Conservation (phyloP, 2,113 vertebrate genomes). For the Thermophis baileyi region DNA sequence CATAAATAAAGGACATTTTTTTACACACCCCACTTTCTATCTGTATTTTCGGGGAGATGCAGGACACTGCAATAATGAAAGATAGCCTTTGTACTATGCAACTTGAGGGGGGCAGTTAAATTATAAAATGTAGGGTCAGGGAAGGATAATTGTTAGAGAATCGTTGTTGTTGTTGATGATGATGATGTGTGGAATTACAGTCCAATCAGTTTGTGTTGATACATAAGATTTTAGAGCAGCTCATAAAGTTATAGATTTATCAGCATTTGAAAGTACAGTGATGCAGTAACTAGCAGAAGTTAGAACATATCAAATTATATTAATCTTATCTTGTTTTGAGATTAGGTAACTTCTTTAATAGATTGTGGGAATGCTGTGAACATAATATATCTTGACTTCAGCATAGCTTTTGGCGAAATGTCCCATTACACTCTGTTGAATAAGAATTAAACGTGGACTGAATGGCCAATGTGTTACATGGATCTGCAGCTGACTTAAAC, state of each 20-base stretch:
- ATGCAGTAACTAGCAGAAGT: background rate
- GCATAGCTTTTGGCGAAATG: background rate
- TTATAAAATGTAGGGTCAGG: no score
- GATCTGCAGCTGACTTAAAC: background rate
- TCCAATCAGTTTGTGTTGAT: no score
- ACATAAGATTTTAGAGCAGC: no score
- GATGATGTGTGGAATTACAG: no score
- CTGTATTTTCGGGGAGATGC: background rate
- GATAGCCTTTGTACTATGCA: background rate
- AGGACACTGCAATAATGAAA: background rate
- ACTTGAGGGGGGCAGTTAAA: background rate
- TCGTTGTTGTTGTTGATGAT: background rate
- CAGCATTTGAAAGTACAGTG: background rate
- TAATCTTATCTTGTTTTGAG: background rate
- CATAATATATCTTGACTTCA: background rate
- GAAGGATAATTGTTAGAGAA: background rate
- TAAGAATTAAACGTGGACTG: background rate
- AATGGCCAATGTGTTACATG: background rate
- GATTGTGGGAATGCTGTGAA: background rate
- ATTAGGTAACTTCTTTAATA: background rate
- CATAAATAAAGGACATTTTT: background rate
- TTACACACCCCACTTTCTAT: background rate
- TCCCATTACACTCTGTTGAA: background rate
- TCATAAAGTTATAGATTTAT: background rate
- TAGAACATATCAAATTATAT: background rate